Conservation (phyloP, 2,113 vertebrate genomes). For the Melanocharis versteri region DNA sequence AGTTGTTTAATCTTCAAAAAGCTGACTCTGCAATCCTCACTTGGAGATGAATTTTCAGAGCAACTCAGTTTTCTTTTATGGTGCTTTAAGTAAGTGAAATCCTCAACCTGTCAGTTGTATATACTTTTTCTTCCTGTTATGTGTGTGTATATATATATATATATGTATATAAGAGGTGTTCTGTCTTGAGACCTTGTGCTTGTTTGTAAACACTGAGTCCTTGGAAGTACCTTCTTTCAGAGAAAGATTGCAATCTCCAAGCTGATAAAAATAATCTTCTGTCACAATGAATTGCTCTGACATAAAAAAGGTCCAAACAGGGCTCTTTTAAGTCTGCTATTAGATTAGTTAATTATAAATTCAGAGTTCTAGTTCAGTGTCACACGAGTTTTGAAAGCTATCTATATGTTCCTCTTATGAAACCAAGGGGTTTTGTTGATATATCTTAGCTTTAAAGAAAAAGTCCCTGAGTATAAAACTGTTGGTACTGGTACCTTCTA, state of each 20-base stretch:
- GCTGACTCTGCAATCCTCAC: not conserved
- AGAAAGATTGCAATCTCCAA: not conserved
- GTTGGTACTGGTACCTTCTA: not conserved
- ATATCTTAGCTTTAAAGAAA: not conserved
- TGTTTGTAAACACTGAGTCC: conserved; percentile 1
- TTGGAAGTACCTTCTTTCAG: conserved; percentile 2
- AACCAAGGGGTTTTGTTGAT: not conserved
- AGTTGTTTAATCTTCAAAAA: conserved; percentile 25
- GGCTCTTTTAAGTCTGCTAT: not conserved
- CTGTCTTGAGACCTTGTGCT: not conserved
- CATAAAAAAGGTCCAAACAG: not conserved
- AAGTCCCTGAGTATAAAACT: not conserved
- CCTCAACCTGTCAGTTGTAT: not conserved
- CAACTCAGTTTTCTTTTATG: not conserved
- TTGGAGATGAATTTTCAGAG: conserved; percentile 13
- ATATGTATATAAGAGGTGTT: not conserved
- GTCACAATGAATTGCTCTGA: not conserved
- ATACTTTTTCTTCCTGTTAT: not conserved
- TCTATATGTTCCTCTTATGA: not conserved
- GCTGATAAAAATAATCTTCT: conserved; percentile 4
- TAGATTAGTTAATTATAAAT: not conserved
- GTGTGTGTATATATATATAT: not conserved
- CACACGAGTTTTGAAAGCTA: not conserved
- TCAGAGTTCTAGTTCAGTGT: not conserved
- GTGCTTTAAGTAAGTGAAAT: not conserved